phyloP scores from a whole-genome alignment of 2,797 vertebrate species.

The Ambastaia sidthimunki region DNA sequence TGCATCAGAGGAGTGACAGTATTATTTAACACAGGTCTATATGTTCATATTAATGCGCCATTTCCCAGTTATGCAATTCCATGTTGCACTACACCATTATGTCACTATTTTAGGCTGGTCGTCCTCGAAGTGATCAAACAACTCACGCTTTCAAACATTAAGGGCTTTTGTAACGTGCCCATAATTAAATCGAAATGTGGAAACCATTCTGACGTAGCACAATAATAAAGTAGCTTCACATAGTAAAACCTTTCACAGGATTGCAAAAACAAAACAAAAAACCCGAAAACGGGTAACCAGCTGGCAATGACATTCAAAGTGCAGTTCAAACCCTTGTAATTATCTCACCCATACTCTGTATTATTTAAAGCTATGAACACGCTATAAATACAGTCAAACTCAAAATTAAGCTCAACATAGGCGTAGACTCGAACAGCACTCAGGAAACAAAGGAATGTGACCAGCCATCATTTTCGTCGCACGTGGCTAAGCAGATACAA shows the following conservation, averaged over 20 bases:
- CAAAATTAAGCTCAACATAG: not conserved
- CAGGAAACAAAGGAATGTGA: slow-evolving; percentile 70
- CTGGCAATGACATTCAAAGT: slow-evolving; percentile 57
- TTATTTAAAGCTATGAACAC: not conserved
- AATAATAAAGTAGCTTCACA: not conserved
- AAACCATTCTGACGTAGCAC: not conserved
- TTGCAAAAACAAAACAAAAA: not conserved
- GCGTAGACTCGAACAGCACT: slow-evolving; percentile 13
- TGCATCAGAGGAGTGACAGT: not conserved
- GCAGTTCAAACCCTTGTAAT: slow-evolving; percentile 3
- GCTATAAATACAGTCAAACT: not conserved
- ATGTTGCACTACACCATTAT: slow-evolving; percentile 11
- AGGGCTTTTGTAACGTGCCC: not conserved
- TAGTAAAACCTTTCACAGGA: not conserved
- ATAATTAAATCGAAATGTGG: not conserved
- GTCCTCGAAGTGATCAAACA: not conserved
- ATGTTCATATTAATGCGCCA: not conserved
- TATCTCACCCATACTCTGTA: slow-evolving; percentile 1
- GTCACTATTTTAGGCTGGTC: slow-evolving; percentile 24
- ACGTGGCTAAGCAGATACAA: slow-evolving; percentile 64
- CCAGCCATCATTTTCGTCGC: slow-evolving; percentile 54
- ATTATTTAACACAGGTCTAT: not conserved
- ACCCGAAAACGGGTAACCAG: not conserved
- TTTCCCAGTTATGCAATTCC: slow-evolving; percentile 6
- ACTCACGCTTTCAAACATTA: not conserved